phyloP scores from a whole-genome alignment of 2,888 invertebrate genomes.

The Ormyrus thymus region DNA sequence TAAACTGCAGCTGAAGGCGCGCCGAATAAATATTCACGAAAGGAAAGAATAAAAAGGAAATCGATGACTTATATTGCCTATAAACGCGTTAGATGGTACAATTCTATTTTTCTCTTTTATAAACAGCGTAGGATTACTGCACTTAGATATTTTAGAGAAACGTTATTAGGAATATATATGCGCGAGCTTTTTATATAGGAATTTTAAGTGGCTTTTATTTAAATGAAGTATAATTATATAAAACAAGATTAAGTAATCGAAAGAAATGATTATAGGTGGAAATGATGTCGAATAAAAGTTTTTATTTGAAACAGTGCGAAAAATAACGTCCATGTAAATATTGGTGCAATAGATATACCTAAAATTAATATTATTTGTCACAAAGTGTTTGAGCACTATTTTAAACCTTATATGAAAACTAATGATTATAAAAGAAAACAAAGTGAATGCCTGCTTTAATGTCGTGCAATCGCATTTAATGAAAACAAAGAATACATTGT shows the following conservation, averaged over 20 bases:
- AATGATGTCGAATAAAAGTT: constrained; percentile 59
- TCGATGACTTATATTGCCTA: constrained; percentile 54
- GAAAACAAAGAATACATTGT: constrained; percentile 53
- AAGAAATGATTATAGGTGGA: constrained; percentile 56
- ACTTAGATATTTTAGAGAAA: constrained; percentile 63
- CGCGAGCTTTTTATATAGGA: constrained; percentile 64
- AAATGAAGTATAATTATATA: constrained; percentile 57
- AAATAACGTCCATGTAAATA: constrained; percentile 72
- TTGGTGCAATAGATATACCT: constrained; percentile 71
- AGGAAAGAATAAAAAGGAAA: constrained; percentile 41
- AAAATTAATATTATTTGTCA: constrained; percentile 69
- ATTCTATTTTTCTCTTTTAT: constrained; percentile 64
- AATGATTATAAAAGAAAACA: constrained; percentile 35
- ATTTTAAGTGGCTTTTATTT: constrained; percentile 66
- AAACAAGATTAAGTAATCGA: constrained; percentile 56
- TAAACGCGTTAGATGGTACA: constrained; percentile 59
- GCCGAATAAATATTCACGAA: constrained; percentile 37
- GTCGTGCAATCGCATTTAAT: constrained; percentile 60
- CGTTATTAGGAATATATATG: constrained; percentile 58
- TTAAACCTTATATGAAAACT: constrained; percentile 53
- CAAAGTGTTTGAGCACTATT: constrained; percentile 61
- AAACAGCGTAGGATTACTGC: constrained; percentile 60
- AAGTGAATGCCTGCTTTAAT: constrained; percentile 58
- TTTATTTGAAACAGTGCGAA: constrained; percentile 62
- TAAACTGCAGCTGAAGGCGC: constrained; percentile 38